Evolutionary conservation across 2,797 vertebrate genomes (phyloP), one percentile per base, ranked within the genome.

Genomic region (Clamator glandarius): DNA sequence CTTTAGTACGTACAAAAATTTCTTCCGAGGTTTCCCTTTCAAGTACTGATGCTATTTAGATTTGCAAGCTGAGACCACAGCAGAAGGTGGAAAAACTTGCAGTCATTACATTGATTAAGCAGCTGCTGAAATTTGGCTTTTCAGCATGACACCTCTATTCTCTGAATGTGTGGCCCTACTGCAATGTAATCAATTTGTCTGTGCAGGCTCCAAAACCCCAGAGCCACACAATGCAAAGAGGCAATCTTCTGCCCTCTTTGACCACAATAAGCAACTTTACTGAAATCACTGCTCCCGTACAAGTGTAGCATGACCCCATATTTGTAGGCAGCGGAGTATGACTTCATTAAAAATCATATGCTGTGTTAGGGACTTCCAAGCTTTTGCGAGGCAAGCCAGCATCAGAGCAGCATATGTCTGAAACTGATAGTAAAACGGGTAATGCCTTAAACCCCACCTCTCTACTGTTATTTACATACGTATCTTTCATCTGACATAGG

Each of bases 401-500:
- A 83, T 59, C 87, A 73, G 87, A 96, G 73, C 69, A 93, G 87
- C 82, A 84, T 25, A 91, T 76, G 93, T 84, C 94, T 95, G 93
- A 84, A 95, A 91, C 87, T 29, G 84, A 89, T 55, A 93, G 68
- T 10, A 93, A 95, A 94, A 96, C 84, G 93, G 62, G 55, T 81
- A 55, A 88, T 90, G 91, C 77, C 84, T 84, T 62, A 92, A 95
- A 94, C 81, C 76, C 92, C 90, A 91, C 90, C 89, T 93, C 91
- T 70, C 7, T 4, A 9, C 86, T 9, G 88, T 90, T 96, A 92
- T 95, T 96, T 92, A 93, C 93, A 92, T 93, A 91, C 33, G 4
- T 66, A 92, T 84, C 87, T 96, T 93, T 96, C 88, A 93, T 90
- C 93, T 92, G 90, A 96, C 87, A 91, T 0, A 54, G 92, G 90